phyloP scores from a whole-genome alignment of 2,888 invertebrate species.

The Lasioglossum leucozonium region DNA sequence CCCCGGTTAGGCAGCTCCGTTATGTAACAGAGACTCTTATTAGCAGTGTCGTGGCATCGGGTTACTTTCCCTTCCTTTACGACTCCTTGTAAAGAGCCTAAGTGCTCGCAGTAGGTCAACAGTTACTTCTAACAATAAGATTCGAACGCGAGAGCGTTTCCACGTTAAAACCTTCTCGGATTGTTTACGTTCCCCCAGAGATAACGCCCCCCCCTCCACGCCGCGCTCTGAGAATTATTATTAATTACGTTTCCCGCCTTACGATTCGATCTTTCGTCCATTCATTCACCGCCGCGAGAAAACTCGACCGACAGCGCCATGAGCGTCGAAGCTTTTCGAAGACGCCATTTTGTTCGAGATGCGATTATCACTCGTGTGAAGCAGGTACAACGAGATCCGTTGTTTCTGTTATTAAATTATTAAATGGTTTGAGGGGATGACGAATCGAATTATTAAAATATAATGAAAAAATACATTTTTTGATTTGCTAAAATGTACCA shows the following conservation, averaged over 20 bases:
- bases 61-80: slow-evolving; percentile 84
- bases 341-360: too few species aligned
- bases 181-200: slow-evolving; percentile 33
- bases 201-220: not conserved
- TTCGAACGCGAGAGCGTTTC: slow-evolving; percentile 43
- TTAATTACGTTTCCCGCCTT: not conserved
- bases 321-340: too few species aligned
- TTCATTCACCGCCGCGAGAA: not conserved
- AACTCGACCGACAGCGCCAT: not conserved
- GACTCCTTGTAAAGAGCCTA: slow-evolving; percentile 75
- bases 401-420: too few species aligned
- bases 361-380: too few species aligned
- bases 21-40: slow-evolving; percentile 78
- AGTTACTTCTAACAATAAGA: slow-evolving; percentile 41
- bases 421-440: too few species aligned
- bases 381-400: too few species aligned
- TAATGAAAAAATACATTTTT: too few species aligned
- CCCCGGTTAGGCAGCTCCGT: slow-evolving; percentile 61
- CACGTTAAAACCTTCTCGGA: slow-evolving; percentile 16
- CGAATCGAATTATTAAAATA: too few species aligned
- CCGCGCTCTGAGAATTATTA: not conserved
- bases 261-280: not conserved
- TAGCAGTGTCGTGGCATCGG: slow-evolving; percentile 69
- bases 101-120: slow-evolving; percentile 58
- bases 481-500: too few species aligned